A percentile compares a stretch with the other conserved stretches of the same genome.
These are phyloP conservation scores for Tamias sibiricus DNA, from an alignment of 2,113 vertebrate species.

Conservation along the genomic window DNA sequence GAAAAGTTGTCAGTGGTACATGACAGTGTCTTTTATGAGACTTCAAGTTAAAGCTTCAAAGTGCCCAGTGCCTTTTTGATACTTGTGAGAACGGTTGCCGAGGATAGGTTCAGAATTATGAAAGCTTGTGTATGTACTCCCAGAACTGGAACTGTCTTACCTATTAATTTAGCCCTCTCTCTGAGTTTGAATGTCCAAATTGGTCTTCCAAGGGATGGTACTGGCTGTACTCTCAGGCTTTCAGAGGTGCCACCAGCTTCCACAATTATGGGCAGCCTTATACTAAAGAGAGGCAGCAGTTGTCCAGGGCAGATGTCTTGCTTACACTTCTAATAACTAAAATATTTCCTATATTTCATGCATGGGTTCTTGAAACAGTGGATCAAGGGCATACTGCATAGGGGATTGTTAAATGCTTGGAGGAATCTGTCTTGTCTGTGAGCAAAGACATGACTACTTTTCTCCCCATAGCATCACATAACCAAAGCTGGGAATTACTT, in stretches of 20 bases:
- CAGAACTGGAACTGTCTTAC: neutral
- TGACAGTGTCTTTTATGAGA: constrained; percentile 12
- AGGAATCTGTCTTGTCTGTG: neutral
- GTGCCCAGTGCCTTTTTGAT: constrained; percentile 37
- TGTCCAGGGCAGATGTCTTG: neutral
- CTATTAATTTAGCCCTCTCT: neutral
- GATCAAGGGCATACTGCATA: neutral
- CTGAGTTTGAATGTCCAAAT: neutral
- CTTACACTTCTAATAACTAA: neutral
- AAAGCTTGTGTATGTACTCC: neutral
- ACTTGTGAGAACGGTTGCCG: constrained; percentile 47
- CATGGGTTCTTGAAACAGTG: neutral
- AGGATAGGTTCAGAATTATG: constrained; percentile 43
- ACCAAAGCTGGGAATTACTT: neutral
- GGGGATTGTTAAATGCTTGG: too few species aligned
- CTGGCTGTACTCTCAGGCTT: neutral
- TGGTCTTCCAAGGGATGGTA: neutral
- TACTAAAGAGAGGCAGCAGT: neutral
- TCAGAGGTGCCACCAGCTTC: neutral
- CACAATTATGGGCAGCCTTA: neutral
- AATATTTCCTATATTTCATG: neutral
- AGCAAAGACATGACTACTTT: neutral
- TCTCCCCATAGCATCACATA: neutral
- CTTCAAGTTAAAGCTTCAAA: constrained; percentile 56
- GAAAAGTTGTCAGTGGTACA: constrained; percentile 56